Conservation (phyloP, 2,888 invertebrate genomes). For the Ormyrus labotus region DNA sequence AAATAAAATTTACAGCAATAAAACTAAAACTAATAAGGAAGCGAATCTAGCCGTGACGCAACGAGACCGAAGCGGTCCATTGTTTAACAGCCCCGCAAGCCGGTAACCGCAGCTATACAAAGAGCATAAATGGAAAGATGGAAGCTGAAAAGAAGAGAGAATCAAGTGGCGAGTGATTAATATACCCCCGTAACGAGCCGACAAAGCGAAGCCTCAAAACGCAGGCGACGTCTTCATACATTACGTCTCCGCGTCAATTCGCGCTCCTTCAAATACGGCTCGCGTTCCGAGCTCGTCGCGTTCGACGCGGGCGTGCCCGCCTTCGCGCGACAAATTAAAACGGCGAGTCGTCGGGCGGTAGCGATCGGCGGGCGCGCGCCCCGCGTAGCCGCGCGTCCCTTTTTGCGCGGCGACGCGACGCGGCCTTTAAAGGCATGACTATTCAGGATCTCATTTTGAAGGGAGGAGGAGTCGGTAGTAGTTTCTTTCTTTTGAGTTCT, state of each 20-base stretch:
- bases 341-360: slow-evolving; percentile 59
- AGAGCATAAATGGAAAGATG: no score
- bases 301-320: neutral
- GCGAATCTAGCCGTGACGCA: no score
- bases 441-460: slow-evolving; percentile 46
- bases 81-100: no score
- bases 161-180: no score
- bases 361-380: slow-evolving; percentile 21
- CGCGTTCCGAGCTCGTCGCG: no score
- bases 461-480: neutral
- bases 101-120: no score
- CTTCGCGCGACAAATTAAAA: slow-evolving; percentile 65
- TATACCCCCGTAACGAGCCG: slow-evolving; percentile 27
- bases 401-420: slow-evolving; percentile 1
- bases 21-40: no score
- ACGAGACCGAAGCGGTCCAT: no score
- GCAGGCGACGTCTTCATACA: slow-evolving; percentile 42
- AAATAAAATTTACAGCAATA: no score
- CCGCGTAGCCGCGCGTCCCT: slow-evolving; percentile 6
- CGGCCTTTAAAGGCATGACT: slow-evolving; percentile 45
- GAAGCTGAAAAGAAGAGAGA: no score
- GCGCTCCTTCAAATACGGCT: no score
- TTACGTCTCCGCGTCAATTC: no score
- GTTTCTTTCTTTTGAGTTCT: slow-evolving; percentile 2
- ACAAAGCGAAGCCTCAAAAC: slow-evolving; percentile 58